Conservation (phyloP, 2,888 invertebrate genomes). For the Oxytorus armatus region DNA sequence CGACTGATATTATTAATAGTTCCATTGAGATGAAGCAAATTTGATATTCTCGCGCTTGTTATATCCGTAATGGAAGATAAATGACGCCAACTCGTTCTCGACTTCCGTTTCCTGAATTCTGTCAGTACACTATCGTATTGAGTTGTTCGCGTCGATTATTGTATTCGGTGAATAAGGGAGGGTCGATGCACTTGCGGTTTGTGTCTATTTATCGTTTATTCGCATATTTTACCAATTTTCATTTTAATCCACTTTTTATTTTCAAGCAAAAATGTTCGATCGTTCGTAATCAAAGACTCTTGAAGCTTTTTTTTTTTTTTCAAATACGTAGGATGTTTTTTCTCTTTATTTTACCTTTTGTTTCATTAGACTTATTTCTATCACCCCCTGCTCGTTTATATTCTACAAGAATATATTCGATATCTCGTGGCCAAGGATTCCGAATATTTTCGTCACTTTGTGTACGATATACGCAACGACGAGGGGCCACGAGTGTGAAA, state of each 20-base stretch:
- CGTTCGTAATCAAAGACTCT: no score
- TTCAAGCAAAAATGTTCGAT: no score
- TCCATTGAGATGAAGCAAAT: constrained; percentile 7
- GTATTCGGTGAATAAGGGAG: not conserved
- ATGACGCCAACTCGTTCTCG: constrained; percentile 1
- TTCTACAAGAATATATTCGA: constrained; percentile 2
- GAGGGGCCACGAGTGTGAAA: constrained; percentile 23
- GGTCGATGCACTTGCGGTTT: constrained; percentile 31
- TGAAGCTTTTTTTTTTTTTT: no score
- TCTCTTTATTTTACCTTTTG: not conserved
- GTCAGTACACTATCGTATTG: not conserved
- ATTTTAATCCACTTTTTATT: no score
- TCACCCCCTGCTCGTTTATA: not conserved
- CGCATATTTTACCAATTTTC: no score
- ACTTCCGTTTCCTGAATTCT: constrained; percentile 44
- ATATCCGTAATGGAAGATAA: constrained; percentile 18
- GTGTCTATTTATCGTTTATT: no score
- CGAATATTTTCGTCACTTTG: constrained; percentile 39
- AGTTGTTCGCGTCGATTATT: not conserved
- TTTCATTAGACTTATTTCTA: not conserved
- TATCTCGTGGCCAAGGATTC: constrained; percentile 11
- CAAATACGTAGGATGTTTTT: not conserved
- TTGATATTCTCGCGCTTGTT: constrained; percentile 7
- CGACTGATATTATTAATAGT: not conserved
- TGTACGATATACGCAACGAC: constrained; percentile 2